These are phyloP conservation scores for Pristionchus entomophagus DNA, from an alignment of 2,888 invertebrate genomes.

Conservation along the genomic window DNA sequence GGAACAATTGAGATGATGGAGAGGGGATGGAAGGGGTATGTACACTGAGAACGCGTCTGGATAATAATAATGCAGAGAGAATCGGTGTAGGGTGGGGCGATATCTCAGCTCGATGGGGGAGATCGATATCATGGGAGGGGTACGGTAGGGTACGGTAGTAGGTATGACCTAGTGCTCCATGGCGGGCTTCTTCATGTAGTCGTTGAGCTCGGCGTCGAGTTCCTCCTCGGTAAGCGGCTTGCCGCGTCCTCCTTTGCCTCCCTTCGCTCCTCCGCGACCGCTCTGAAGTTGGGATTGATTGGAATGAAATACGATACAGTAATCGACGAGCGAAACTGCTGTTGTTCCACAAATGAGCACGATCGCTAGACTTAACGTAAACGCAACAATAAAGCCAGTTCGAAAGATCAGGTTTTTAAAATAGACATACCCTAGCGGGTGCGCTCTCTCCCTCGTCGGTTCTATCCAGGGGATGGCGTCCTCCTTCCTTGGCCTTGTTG, in stretches of 20 bases:
- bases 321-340: background rate
- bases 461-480: conserved; percentile 39
- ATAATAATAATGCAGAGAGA: background rate
- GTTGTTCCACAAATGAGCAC: no score
- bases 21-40: conserved; percentile 9
- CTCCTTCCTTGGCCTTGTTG: background rate
- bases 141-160: background rate
- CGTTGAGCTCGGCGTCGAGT: conserved; percentile 40
- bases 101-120: conserved; percentile 20
- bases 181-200: conserved; percentile 45
- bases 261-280: conserved; percentile 19
- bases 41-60: conserved; percentile 29
- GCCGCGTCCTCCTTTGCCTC: background rate
- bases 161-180: background rate
- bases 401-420: background rate
- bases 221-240: background rate
- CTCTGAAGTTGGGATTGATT: background rate
- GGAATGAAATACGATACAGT: background rate
- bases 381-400: no score
- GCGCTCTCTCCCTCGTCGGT: background rate
- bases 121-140: background rate
- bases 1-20: background rate
- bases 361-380: no score
- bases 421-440: background rate
- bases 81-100: background rate